phyloP scores from a whole-genome alignment of 1,140 invertebrate species.

The Caenorhabditis inopinata region DNA sequence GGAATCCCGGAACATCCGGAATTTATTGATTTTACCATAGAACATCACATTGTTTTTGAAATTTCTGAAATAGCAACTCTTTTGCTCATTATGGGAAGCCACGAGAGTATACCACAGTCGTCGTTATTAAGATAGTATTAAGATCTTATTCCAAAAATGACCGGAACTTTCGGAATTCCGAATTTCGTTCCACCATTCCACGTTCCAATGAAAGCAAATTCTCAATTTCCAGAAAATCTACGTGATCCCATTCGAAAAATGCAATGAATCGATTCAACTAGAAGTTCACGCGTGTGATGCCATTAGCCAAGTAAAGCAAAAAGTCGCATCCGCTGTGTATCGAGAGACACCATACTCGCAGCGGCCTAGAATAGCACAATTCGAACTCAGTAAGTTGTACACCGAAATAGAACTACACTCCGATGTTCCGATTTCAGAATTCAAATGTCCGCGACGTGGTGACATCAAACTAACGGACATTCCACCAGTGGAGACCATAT shows the following conservation, averaged over 20 bases:
- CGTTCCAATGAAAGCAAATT: too few species aligned
- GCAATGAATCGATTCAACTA: conserved; percentile 88
- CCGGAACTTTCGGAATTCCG: too few species aligned
- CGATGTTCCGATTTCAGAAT: conserved; percentile 73
- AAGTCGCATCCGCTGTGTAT: conserved; percentile 94
- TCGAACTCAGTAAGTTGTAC: conserved; percentile 75
- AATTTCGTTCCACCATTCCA: too few species aligned
- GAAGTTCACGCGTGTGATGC: conserved; percentile 87
- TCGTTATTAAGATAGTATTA: too few species aligned
- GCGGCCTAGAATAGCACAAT: conserved; percentile 85
- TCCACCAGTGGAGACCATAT: neutral
- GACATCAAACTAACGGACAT: conserved; percentile 72
- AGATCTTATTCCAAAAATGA: too few species aligned
- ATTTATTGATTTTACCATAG: too few species aligned
- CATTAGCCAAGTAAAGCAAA: conserved; percentile 94
- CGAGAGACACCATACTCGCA: conserved; percentile 91
- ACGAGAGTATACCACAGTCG: too few species aligned
- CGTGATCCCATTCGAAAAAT: conserved; percentile 78
- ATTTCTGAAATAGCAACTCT: too few species aligned
- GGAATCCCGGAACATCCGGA: too few species aligned
- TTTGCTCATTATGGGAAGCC: too few species aligned
- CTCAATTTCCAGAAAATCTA: conserved; percentile 70
- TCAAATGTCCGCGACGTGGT: conserved; percentile 85
- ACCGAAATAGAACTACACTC: neutral
- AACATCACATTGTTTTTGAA: too few species aligned